These are phyloP conservation scores for Lepisosteus oculatus DNA, from an alignment of 2,113 vertebrate species.

Conservation along the genomic window DNA sequence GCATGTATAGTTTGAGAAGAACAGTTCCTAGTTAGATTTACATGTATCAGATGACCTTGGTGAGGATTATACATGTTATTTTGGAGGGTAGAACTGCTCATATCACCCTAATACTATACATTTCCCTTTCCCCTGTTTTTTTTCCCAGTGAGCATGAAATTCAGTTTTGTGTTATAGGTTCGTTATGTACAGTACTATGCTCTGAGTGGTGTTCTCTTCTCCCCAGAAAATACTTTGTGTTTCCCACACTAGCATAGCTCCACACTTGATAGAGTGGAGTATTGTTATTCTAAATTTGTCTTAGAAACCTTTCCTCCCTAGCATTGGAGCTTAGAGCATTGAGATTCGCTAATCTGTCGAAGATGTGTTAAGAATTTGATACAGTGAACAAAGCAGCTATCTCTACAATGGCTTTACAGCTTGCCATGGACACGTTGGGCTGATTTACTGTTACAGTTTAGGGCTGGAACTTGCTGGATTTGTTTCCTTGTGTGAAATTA, in stretches of 20 bases:
- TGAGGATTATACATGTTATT: too few species aligned
- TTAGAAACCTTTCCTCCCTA: neutral
- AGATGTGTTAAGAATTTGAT: neutral
- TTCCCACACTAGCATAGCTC: neutral
- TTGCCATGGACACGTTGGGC: neutral
- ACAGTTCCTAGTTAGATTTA: too few species aligned
- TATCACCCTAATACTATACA: too few species aligned
- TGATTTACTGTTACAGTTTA: neutral
- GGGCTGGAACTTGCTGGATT: neutral
- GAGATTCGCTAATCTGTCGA: neutral
- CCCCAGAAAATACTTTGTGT: neutral
- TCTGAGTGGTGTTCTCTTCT: neutral
- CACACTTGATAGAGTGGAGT: neutral
- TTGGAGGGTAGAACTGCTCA: too few species aligned
- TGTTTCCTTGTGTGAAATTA: conserved; percentile 4
- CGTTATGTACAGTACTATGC: neutral
- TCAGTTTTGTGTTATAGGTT: too few species aligned
- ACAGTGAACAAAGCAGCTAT: neutral
- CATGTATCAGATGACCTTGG: too few species aligned
- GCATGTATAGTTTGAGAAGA: neutral
- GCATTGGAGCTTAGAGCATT: neutral
- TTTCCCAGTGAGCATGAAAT: too few species aligned
- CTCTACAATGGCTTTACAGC: neutral
- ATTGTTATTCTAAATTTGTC: conserved; percentile 1
- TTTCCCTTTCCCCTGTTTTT: too few species aligned